Conservation (phyloP, 1,140 invertebrate genomes). For the Hycleus cichorii region DNA sequence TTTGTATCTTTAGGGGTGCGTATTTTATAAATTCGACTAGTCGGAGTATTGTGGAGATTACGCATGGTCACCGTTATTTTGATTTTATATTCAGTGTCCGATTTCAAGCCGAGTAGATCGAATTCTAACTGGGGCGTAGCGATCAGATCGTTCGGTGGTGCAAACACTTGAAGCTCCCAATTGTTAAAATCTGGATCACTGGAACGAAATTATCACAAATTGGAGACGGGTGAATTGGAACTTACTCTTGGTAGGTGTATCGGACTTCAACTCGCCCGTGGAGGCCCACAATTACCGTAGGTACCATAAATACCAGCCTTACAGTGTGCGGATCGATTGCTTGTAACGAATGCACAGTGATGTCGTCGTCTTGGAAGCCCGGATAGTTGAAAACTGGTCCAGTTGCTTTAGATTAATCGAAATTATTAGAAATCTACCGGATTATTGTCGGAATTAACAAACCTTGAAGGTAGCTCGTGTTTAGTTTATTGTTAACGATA, state of each 20-base stretch:
- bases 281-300: conserved; percentile 71
- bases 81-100: conserved; percentile 73
- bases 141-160: conserved; percentile 73
- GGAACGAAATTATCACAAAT: conserved; percentile 3
- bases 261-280: conserved; percentile 75
- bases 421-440: too few species aligned
- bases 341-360: conserved; percentile 56
- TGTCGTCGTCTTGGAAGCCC: conserved; percentile 39
- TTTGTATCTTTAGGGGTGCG: conserved; percentile 49
- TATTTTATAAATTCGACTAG: conserved; percentile 65
- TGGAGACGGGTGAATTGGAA: neutral
- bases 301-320: conserved; percentile 72
- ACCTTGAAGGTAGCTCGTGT: neutral
- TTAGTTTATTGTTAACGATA: conserved; percentile 5
- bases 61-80: conserved; percentile 68
- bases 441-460: neutral
- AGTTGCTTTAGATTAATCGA: neutral
- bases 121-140: conserved; percentile 78
- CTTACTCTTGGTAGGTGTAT: conserved; percentile 62
- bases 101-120: conserved; percentile 64
- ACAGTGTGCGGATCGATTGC: conserved; percentile 70
- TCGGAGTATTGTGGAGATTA: conserved; percentile 63
- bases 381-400: neutral
- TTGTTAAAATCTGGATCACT: conserved; percentile 61
- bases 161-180: conserved; percentile 79